phyloP scores from a whole-genome alignment of 2,888 invertebrate genomes.

The Troides oblongomaculatus region DNA sequence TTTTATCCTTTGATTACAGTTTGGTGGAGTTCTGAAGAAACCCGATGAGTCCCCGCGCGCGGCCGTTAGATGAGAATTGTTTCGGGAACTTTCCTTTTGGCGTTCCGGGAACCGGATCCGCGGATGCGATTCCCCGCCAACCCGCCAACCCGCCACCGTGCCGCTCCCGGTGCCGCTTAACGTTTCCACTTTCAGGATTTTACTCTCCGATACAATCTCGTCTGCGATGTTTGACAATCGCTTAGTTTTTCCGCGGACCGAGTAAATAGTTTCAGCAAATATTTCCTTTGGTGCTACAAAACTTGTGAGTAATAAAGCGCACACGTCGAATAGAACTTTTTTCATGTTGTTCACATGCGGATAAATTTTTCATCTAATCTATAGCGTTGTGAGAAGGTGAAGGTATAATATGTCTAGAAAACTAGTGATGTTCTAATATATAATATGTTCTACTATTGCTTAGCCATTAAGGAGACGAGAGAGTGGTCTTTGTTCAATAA shows the following conservation, averaged over 20 bases:
- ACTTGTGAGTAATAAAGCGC: no score
- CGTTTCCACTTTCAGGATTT: slow-evolving; percentile 13
- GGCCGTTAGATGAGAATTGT: slow-evolving; percentile 55
- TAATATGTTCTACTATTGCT: no score
- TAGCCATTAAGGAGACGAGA: no score
- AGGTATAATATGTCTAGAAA: no score
- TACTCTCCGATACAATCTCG: slow-evolving; percentile 10
- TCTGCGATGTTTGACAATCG: slow-evolving; percentile 7
- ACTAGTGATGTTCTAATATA: no score
- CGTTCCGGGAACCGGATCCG: slow-evolving; percentile 25
- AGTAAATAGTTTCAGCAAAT: neutral
- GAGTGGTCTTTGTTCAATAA: no score
- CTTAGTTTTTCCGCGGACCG: neutral
- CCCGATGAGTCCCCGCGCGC: slow-evolving; percentile 48
- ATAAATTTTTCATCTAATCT: no score
- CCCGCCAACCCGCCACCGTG: neutral
- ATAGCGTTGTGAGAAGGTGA: no score
- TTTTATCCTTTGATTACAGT: slow-evolving; percentile 71
- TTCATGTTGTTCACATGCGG: no score
- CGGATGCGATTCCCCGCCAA: slow-evolving; percentile 3
- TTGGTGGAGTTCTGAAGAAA: slow-evolving; percentile 48
- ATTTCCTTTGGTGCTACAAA: no score
- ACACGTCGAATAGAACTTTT: no score
- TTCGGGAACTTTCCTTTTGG: slow-evolving; percentile 50
- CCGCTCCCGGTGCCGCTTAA: slow-evolving; percentile 15